Percentiles rank a stretch among this genome's conserved stretches.
These are phyloP conservation scores for Acronicta aceris DNA, from an alignment of 2,888 invertebrate species.

Conservation along the genomic window DNA sequence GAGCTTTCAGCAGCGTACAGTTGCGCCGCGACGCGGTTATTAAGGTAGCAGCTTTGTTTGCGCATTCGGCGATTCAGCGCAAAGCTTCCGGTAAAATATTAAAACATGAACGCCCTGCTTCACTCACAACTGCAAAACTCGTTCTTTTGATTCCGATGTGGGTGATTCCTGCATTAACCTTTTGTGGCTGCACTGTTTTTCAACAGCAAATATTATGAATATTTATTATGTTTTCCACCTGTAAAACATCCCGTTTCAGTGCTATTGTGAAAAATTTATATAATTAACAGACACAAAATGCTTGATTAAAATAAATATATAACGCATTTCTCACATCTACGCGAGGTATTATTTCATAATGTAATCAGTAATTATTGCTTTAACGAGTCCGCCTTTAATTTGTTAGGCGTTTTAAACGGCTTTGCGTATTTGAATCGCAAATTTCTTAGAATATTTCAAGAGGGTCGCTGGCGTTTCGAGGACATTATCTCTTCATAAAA, in stretches of 20 bases:
- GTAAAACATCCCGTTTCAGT: slow-evolving; percentile 13
- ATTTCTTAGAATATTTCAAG: slow-evolving; percentile 88
- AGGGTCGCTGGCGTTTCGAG: slow-evolving; percentile 86
- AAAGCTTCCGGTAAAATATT: slow-evolving; percentile 82
- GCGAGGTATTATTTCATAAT: slow-evolving; percentile 81
- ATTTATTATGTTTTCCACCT: slow-evolving; percentile 17
- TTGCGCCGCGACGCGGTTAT: slow-evolving; percentile 79
- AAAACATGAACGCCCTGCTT: slow-evolving; percentile 75
- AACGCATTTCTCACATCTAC: slow-evolving; percentile 58
- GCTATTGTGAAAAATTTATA: slow-evolving; percentile 8
- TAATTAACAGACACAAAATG: slow-evolving; percentile 17
- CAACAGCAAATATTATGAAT: slow-evolving; percentile 27
- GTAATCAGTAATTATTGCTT: slow-evolving; percentile 88
- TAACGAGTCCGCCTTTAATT: slow-evolving; percentile 89
- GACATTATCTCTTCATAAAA: slow-evolving; percentile 89
- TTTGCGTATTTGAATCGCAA: slow-evolving; percentile 89
- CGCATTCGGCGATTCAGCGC: slow-evolving; percentile 79
- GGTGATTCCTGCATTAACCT: slow-evolving; percentile 46
- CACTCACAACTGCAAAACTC: slow-evolving; percentile 65
- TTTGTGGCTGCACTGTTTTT: slow-evolving; percentile 41
- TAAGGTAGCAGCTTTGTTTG: slow-evolving; percentile 83
- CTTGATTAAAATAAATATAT: slow-evolving; percentile 41
- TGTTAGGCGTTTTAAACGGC: slow-evolving; percentile 89
- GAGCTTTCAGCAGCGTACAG: slow-evolving; percentile 76
- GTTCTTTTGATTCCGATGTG: slow-evolving; percentile 51